Evolutionary conservation across 2,113 vertebrate species (phyloP), one percentile per base, ranked within the genome.

Genomic region (Micronisus gabar): DNA sequence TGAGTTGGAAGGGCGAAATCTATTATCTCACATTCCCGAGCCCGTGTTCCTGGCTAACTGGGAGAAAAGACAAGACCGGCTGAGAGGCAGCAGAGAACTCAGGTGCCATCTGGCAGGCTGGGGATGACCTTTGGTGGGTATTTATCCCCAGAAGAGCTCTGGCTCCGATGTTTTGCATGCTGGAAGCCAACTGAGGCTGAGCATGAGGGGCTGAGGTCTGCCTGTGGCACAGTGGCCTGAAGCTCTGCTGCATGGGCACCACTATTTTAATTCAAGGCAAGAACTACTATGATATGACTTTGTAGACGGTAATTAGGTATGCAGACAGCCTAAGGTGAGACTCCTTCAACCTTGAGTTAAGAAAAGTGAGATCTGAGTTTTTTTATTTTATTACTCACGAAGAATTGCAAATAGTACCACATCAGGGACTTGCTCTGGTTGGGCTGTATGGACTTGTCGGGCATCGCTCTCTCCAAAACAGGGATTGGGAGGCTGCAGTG

Each of bases 1-100:
- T 25, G 67, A 3, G 83, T 43, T 9, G 67, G 18, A 6, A 61
- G 36, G 19, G 45, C 15, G 41, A 59, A 87, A 73, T 30, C 68
- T n/a, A 1, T 25, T 2, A 3, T 7, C 21, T 27, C 6, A 0
- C 27, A 3, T 17, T n/a, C 63, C 81, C 53, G 9, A 58, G 10
- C 25, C 43, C 7, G 1, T 0, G 8, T 9, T 88, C 67, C 62
- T 15, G 40, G 38, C 63, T 23, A 65, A 30, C 50, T 10, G 84
- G 55, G 81, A 81, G 68, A 15, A 43, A 58, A 52, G 62, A 38
- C 13, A 7, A 48, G 50, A 18, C 3, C 2, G 11, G 52, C 26
- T 34, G 30, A 10, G 59, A 3, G 48, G 36, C n/a, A 48, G 74
- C 63, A 14, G 73, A 9, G 41, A 43, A 11, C 17, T 11, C 34